Base-by-base conservation (phyloP, 2,113 vertebrate genomes). In the Tachysurus vachellii region DNA sequence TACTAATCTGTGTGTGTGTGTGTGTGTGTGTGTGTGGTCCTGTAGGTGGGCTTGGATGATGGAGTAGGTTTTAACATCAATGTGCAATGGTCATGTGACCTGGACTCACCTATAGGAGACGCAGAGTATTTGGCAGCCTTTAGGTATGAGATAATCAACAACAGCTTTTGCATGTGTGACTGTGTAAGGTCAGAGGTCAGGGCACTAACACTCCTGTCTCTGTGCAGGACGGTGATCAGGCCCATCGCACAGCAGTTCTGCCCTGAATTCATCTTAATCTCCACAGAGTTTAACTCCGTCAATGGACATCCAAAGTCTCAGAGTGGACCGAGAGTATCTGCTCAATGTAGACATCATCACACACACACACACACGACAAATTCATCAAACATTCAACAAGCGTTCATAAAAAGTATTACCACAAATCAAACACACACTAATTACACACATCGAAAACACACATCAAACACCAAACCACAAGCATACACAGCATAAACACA, bases 101-200 rank as follows among this genome's bases (percentile, higher is more conserved):
- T 97, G 13, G 95, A 96, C 47, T 96, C 96, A 54, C 97, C 97
- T 4, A 97, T 99, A 95, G 97, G 98, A 3, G 98, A 99, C 84
- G 95, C 97, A 0, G 98, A 99, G 89, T 99, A 99, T 87, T 93
- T 99, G 91, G 96, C 97, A 0, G 98, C 98, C 2, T 99, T 99
- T 94, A 96, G 97, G 98, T 99, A 92, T 28, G 42, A 56, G n/a
- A 54, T 5, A 19, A 31, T n/a, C 1, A 14, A 26, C 59, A 54
- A 1, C 13, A 17, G 13, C 12, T 62, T 36, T 17, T 31, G 1
- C 31, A 13, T 42, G 36, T 56, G 17, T 80, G 61, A 66, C 14
- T 54, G n/a, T 80, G 56, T 82, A 6, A 14, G 42, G 9, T 79
- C 47, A 31, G 11, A 75, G 47, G 47, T 50, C 47, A 50, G 9